Evolutionary conservation across 2,113 vertebrate genomes (phyloP), one percentile per base, ranked within the genome.

Genomic region (Riparia riparia): DNA sequence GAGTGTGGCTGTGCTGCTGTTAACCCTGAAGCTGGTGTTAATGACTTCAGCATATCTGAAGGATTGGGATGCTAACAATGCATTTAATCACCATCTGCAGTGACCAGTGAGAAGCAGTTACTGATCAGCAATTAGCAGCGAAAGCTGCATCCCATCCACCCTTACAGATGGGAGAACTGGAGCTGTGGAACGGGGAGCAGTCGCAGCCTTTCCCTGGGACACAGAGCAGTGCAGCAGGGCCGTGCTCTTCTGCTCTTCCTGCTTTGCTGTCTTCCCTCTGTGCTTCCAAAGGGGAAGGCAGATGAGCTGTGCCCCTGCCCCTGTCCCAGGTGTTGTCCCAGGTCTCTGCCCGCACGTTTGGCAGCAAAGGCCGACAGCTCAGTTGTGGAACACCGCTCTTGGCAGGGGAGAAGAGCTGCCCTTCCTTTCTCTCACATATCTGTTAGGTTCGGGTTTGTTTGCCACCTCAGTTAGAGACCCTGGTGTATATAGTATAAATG

Each of bases 401-500:
- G 79, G 70, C 50, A 85, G 66, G 54, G 78, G 78, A 80, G 60
- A 83, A 86, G 20, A 80, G 68, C 78, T 79, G 65, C 68, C 51
- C 95, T 97, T 90, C 81, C 68, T 94, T 72, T 77, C 21, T 11
- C 51, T 86, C n/a, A 45, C 17, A 24, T 53, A 87, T 60, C 78
- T 89, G 60, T 78, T 81, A 80, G 86, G 68, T 71, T 93, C 8
- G 82, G 90, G 86, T 95, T 96, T 42, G 86, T 90, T 95, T 89
- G 82, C 91, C 95, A 95, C 84, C 95, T 95, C 92, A 89, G 18
- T 80, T 94, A 70, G 77, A 95, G 96, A 83, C 72, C 91, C 63
- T 89, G 74, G 86, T 97, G 95, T 97, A 94, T 84, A 97, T 96
- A 97, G 54, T 96, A 94, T 96, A 96, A 97, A 87, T 91, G 96